Evolutionary conservation across 1,140 invertebrate genomes (phyloP), one percentile per base, ranked within the genome.

Genomic region (Conus ventricosus): DNA sequence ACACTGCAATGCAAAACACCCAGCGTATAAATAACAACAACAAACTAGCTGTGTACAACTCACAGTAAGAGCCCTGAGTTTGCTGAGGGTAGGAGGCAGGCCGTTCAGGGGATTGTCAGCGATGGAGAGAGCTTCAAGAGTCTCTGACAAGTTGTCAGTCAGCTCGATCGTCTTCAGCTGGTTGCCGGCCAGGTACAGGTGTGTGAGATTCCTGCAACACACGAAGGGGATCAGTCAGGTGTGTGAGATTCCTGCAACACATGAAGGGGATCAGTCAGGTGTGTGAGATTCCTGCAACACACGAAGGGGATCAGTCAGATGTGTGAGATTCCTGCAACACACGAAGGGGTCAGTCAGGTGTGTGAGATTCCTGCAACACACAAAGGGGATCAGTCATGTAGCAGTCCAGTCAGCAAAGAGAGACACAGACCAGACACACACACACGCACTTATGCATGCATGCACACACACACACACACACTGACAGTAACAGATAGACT

Each of bases 101-200:
- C 85, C 85, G 15, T 90, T 85, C 10, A 93, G 88, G n/a, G 92
- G 91, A 87, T 93, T 94, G 84, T 90, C 81, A 25, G 91, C 91
- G 39, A 94, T 91, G 17, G 91, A 88, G 39, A 93, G 83, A 17
- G 75, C 54, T 80, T 84, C 57, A 57, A 85, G 25, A 20, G 84
- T 75, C 55, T 10, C 10, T 11, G 10, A 81, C 78, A 51, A 75
- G 60, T 83, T 57, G 60, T 78, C 75, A 20, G 54, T 71, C 39
- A 90, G 76, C 55, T 87, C 88, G 11, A 90, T 71, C 13, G 88
- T 84, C 51, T 54, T 87, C 8, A 88, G 75, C 39, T 84, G 85
- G n/a, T 80, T 87, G 5, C 67, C 88, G 67, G 82, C n/a, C 23
- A 87, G 4, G 53, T 78, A 51, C 39, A 87, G 25, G 7, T 57